A percentile compares a stretch with the other conserved stretches of the same genome.
These are phyloP conservation scores for Drosophila birchii DNA, from an alignment of 2,888 invertebrate genomes.

Conservation along the genomic window DNA sequence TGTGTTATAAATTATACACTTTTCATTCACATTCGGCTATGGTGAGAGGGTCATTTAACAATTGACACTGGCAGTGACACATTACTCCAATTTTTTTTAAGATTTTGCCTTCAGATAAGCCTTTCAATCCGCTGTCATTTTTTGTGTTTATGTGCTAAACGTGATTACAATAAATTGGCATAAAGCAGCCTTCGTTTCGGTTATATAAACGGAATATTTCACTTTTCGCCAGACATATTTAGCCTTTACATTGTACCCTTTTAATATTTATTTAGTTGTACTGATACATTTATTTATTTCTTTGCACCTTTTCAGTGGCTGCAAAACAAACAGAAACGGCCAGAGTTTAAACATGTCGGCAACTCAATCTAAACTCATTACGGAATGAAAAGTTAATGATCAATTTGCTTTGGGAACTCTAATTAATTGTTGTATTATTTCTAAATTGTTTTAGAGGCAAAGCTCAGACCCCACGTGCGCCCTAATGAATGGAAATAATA, in stretches of 20 bases:
- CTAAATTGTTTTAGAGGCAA: conserved; percentile 36
- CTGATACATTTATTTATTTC: neutral
- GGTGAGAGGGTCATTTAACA: conserved; percentile 9
- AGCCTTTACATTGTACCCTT: conserved; percentile 10
- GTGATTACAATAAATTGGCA: conserved; percentile 49
- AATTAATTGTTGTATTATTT: conserved; percentile 45
- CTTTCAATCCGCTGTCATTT: conserved; percentile 27
- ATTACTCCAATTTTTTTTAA: conserved; percentile 30
- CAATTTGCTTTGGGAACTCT: conserved; percentile 36
- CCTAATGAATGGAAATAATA: conserved; percentile 25
- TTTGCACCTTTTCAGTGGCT: conserved; percentile 5
- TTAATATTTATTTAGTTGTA: neutral
- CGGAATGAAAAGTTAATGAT: conserved; percentile 25
- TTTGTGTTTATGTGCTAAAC: conserved; percentile 46
- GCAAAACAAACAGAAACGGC: conserved; percentile 9
- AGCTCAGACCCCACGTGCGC: conserved; percentile 30
- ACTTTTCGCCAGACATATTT: neutral
- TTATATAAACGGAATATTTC: conserved; percentile 25
- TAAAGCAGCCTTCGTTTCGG: conserved; percentile 36
- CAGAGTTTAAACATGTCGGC: conserved; percentile 21
- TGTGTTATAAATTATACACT: conserved; percentile 17
- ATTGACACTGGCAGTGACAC: conserved; percentile 25
- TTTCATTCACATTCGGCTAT: conserved; percentile 3
- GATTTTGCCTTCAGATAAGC: conserved; percentile 29
- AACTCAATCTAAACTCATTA: conserved; percentile 36